Evolutionary conservation across 2,797 vertebrate genomes (phyloP).

Genomic region (Carduelis carduelis): DNA sequence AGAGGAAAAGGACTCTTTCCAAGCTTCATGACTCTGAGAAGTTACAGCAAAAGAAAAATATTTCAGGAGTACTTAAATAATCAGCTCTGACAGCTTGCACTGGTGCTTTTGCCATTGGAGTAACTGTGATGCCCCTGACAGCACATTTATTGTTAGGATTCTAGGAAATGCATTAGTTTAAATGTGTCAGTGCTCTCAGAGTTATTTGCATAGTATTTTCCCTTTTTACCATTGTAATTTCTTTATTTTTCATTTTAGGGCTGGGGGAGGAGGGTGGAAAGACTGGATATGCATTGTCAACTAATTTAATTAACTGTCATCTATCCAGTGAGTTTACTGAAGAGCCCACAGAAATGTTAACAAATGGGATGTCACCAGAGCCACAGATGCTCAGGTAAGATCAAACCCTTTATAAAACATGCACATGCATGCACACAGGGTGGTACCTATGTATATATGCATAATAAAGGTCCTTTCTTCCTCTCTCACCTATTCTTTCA

Average conservation of each 20-base stretch:
- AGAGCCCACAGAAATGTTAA: slow-evolving; percentile 17
- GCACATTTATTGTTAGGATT: slow-evolving; percentile 3
- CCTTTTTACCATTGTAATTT: neutral
- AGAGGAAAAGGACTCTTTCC: neutral
- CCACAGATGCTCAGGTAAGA: slow-evolving; percentile 38
- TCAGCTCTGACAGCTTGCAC: neutral
- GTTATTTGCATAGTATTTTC: slow-evolving; percentile 26
- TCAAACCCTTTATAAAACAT: neutral
- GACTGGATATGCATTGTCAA: slow-evolving; percentile 14
- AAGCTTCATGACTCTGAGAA: neutral
- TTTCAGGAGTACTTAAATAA: neutral
- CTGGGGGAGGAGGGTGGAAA: slow-evolving; percentile 18
- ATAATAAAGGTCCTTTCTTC: neutral
- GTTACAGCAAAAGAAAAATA: neutral
- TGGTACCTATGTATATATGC: neutral
- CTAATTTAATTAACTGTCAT: slow-evolving; percentile 59
- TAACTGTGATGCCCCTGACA: slow-evolving; percentile 4
- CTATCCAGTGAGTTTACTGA: neutral
- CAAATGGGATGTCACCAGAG: slow-evolving; percentile 33
- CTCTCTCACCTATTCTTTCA: neutral
- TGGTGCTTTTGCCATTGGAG: neutral
- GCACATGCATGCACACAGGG: neutral
- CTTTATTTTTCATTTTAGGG: slow-evolving; percentile 45
- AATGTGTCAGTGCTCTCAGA: slow-evolving; percentile 16
- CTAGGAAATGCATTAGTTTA: neutral